A percentile compares a stretch with the other conserved stretches of the same genome.
phyloP scores from a whole-genome alignment of 2,113 vertebrate genomes.

The Acanthisitta chloris region DNA sequence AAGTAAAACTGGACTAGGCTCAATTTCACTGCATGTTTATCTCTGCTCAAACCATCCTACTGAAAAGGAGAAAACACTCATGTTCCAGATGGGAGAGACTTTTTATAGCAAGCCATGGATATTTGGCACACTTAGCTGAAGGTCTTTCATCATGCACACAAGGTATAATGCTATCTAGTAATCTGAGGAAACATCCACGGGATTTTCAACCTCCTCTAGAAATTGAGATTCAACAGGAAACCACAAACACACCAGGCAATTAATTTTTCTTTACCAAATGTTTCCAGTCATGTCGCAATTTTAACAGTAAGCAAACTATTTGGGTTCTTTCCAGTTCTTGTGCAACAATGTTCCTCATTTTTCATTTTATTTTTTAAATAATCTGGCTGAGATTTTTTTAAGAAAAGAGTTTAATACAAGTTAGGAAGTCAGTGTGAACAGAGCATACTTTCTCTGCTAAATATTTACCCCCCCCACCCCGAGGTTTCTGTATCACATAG shows the following conservation, averaged over 20 bases:
- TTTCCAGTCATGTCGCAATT: constrained; percentile 56
- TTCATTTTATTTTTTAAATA: constrained; percentile 26
- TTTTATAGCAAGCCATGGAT: not conserved
- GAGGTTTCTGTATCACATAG: not conserved
- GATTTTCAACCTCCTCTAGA: constrained; percentile 45
- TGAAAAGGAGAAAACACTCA: constrained; percentile 24
- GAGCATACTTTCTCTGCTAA: not conserved
- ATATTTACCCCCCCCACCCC: not conserved
- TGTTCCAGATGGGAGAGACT: constrained; percentile 1
- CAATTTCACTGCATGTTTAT: not conserved
- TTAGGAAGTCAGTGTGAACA: not conserved
- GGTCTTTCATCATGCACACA: constrained; percentile 17
- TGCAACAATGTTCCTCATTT: constrained; percentile 47
- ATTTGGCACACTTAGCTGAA: not conserved
- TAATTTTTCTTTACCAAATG: constrained; percentile 60
- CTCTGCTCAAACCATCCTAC: not conserved
- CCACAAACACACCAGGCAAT: constrained; percentile 57
- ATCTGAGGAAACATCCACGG: constrained; percentile 52
- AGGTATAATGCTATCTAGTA: constrained; percentile 63
- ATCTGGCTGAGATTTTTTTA: constrained; percentile 25
- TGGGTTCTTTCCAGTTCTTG: constrained; percentile 43
- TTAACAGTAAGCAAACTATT: constrained; percentile 57
- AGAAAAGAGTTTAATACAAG: constrained; percentile 4
- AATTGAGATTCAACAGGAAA: constrained; percentile 57
- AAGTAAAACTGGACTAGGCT: not conserved